A percentile compares a stretch with the other conserved stretches of the same genome.
phyloP scores from a whole-genome alignment of 1,140 invertebrate species.

The Gryllus bimaculatus region DNA sequence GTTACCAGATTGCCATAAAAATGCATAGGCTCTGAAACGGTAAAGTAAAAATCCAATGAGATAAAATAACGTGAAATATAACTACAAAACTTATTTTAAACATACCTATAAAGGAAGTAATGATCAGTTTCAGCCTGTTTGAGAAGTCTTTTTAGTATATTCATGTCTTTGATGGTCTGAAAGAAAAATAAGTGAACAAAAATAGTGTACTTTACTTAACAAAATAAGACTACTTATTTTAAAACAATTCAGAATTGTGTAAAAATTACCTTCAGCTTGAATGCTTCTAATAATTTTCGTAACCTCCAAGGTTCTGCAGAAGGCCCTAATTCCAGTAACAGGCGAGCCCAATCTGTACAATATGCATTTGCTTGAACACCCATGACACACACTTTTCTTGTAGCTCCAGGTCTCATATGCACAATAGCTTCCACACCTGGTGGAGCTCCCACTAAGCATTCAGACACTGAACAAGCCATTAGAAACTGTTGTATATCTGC shows the following conservation, averaged over 20 bases:
- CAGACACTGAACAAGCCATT: slow-evolving; percentile 16
- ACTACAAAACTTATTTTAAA: background rate
- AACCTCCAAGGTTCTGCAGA: slow-evolving; percentile 17
- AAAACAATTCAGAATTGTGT: background rate
- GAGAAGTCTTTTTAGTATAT: slow-evolving; percentile 20
- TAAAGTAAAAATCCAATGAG: background rate
- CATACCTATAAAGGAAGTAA: slow-evolving; percentile 22
- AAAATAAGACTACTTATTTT: background rate
- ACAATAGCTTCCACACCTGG: background rate
- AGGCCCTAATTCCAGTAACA: slow-evolving; percentile 10
- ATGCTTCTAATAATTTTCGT: slow-evolving; percentile 19
- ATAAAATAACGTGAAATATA: background rate
- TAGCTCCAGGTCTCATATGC: background rate
- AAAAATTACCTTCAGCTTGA: slow-evolving; percentile 20
- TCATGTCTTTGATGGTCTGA: slow-evolving; percentile 24
- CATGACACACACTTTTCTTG: background rate
- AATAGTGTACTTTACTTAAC: background rate
- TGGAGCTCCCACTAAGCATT: slow-evolving; percentile 6
- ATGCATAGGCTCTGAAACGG: slow-evolving; percentile 19
- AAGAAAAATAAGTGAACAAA: slow-evolving; percentile 16
- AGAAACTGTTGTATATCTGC: slow-evolving; percentile 17
- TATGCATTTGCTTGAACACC: slow-evolving; percentile 11
- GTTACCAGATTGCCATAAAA: slow-evolving; percentile 22
- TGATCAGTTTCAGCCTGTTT: slow-evolving; percentile 23
- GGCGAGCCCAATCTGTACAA: slow-evolving; percentile 12